Evolutionary conservation across 2,888 invertebrate species (phyloP).

Genomic region (Lasioglossum leucozonium): DNA sequence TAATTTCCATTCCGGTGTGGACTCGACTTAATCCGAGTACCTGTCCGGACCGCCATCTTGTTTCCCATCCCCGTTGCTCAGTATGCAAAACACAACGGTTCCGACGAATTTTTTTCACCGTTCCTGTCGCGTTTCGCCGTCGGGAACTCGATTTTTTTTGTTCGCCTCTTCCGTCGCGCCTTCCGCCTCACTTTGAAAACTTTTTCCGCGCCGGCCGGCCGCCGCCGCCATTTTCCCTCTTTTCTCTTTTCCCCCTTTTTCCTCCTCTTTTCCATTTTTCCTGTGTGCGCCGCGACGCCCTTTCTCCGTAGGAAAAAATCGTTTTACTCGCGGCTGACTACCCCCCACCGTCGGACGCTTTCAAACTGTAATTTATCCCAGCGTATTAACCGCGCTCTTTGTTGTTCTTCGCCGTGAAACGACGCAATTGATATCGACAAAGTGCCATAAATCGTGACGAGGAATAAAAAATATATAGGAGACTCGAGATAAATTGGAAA

Average conservation of each 20-base stretch:
- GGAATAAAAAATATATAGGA: not conserved
- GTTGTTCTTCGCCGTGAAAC: not conserved
- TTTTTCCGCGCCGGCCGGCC: constrained; percentile 4
- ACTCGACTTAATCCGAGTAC: not conserved
- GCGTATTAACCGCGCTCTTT: not conserved
- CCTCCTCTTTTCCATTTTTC: not conserved
- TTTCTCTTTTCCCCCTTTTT: not conserved
- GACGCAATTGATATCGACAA: not conserved
- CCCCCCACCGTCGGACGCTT: not conserved
- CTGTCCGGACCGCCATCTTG: constrained; percentile 3
- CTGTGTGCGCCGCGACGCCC: not conserved
- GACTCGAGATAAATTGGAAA: not conserved
- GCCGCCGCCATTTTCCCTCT: not conserved
- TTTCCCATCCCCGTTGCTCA: not conserved
- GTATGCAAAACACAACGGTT: constrained; percentile 24
- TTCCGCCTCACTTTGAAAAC: constrained; percentile 39
- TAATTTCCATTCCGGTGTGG: not conserved
- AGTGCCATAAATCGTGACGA: not conserved
- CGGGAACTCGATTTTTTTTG: constrained; percentile 38
- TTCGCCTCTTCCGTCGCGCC: constrained; percentile 13
- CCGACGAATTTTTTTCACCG: constrained; percentile 25
- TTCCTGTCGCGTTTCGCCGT: constrained; percentile 16
- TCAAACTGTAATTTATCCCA: not conserved
- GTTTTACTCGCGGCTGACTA: constrained; percentile 13
- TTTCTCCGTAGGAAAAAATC: constrained; percentile 1